Base-by-base conservation (phyloP, 2,797 vertebrate genomes). In the Scolopax bukidnonensis region DNA sequence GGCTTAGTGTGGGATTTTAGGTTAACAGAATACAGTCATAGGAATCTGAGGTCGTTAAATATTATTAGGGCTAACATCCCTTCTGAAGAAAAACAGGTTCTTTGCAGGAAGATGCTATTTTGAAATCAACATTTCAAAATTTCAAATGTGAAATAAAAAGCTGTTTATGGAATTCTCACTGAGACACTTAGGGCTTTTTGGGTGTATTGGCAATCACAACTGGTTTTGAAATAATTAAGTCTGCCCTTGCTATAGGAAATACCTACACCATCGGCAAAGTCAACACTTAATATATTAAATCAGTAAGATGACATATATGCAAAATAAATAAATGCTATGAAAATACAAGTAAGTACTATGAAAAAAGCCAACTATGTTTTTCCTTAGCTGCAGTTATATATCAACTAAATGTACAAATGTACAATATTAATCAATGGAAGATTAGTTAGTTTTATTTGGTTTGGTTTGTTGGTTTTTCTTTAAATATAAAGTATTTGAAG, bases 71-170 rank as follows among this genome's bases (percentile, higher is more conserved):
- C 13, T 87, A 82, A 87, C 38, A 89, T 33, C 41, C 16, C 23
- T 80, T 60, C 47, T 33, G 27, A 20, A 89, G 69, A 84, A 91
- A 90, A 95, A 38, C 36, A 84, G 16, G 10, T 51, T 95, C 23
- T 81, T 91, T 65, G 59, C 59, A 90, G 61, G 28, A 76, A 83
- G 43, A 76, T 77, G 59, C 8, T 79, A 36, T 79, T 93, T 87
- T 87, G 89, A 96, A 95, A 91, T 57, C 47, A 80, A 59, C 23
- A 74, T 87, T 76, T 89, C 88, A 87, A 84, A 67, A 94, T 93
- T 89, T 78, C 45, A 87, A 69, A 89, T 76, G 23, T 75, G 36
- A 89, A 93, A 80, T 59, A 60, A 91, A 91, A 90, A 95, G 43
- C 36, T 48, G 5, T 68, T 84, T 43, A 61, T 63, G 59, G 71